Percentiles rank a stretch among this genome's conserved stretches.
These are phyloP conservation scores for Diogma glabrata DNA, from an alignment of 2,888 invertebrate species.

Conservation along the genomic window DNA sequence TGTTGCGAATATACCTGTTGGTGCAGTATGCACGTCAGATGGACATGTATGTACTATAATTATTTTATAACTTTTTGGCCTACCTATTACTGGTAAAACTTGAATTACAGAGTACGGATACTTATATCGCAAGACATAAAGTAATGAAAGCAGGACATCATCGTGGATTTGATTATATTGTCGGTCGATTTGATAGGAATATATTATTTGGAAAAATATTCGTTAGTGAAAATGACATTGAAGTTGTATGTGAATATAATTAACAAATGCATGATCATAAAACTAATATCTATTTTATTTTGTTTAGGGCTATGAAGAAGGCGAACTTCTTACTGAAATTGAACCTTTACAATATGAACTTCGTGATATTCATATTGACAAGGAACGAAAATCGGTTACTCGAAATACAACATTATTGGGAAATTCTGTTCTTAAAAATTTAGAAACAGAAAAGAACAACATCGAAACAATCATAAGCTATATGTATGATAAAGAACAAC, in stretches of 20 bases:
- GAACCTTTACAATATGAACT: conserved; percentile 70
- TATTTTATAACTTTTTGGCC: not conserved
- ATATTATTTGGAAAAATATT: conserved; percentile 56
- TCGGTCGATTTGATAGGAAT: conserved; percentile 59
- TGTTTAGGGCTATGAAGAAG: conserved; percentile 43
- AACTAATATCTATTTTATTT: not conserved
- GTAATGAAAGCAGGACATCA: conserved; percentile 17
- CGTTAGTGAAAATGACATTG: conserved; percentile 51
- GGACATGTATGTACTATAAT: conserved; percentile 6
- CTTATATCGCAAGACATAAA: conserved; percentile 40
- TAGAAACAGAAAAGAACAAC: conserved; percentile 43
- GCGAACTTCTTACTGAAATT: conserved; percentile 68
- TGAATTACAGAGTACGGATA: conserved; percentile 16
- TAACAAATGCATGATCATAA: not conserved
- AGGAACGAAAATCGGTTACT: conserved; percentile 40
- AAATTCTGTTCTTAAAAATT: conserved; percentile 39
- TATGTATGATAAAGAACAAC: conserved; percentile 53
- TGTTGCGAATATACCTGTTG: conserved; percentile 47
- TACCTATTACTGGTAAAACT: not conserved
- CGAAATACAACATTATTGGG: conserved; percentile 43
- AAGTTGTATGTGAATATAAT: conserved; percentile 24
- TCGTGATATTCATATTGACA: conserved; percentile 49
- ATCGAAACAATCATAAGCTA: conserved; percentile 66
- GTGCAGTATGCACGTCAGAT: conserved; percentile 43
- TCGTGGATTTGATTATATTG: conserved; percentile 34